A percentile compares a stretch with the other conserved stretches of the same genome.
Conservation (phyloP, 1,140 invertebrate genomes). For the Polypedilum vanderplanki region DNA sequence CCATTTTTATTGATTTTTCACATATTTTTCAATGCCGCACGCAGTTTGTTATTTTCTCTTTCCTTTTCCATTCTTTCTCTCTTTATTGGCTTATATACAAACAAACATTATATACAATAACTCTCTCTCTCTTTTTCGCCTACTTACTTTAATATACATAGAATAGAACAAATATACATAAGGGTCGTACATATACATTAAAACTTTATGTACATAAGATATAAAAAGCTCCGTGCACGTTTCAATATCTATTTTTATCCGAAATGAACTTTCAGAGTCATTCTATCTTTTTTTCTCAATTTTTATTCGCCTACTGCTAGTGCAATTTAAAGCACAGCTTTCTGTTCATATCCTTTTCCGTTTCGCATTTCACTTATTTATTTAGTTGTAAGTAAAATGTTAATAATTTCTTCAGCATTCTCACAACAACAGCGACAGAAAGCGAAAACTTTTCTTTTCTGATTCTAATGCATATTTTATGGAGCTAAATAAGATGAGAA, state of each 20-base stretch:
- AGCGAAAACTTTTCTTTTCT: slow-evolving; percentile 4
- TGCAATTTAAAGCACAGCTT: too few species aligned
- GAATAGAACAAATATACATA: neutral
- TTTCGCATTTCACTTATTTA: too few species aligned
- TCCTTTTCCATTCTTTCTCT: neutral
- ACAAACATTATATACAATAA: neutral
- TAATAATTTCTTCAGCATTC: neutral
- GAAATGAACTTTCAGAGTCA: neutral
- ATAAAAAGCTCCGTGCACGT: slow-evolving; percentile 27
- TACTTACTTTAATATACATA: slow-evolving; percentile 1
- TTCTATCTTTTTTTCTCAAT: neutral
- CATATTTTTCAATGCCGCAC: slow-evolving; percentile 28
- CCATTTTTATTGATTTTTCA: slow-evolving; percentile 29
- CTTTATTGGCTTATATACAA: neutral
- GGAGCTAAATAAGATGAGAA: neutral
- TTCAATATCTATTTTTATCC: slow-evolving; percentile 23
- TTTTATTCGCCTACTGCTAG: too few species aligned
- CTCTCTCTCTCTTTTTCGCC: neutral
- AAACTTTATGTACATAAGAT: neutral
- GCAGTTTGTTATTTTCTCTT: slow-evolving; percentile 19
- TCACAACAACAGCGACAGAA: neutral
- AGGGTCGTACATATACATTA: neutral
- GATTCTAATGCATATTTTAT: neutral
- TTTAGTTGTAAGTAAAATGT: too few species aligned
- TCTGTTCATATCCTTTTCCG: too few species aligned